phyloP scores from a whole-genome alignment of 2,113 vertebrate species.

The Pagrus major region DNA sequence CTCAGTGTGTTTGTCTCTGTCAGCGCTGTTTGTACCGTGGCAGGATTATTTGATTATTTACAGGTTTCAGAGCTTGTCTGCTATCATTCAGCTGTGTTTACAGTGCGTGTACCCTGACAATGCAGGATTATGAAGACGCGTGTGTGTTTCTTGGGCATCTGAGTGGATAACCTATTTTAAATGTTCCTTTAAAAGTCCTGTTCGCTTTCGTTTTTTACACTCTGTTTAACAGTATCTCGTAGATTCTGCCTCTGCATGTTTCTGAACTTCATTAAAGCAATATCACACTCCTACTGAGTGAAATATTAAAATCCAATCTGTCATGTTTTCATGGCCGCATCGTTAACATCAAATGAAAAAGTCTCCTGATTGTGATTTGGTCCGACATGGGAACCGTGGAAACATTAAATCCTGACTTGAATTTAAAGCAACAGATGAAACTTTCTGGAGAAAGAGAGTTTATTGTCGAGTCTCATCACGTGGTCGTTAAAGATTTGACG shows the following conservation, averaged over 20 bases:
- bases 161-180: slow-evolving; percentile 35
- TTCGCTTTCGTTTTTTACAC: slow-evolving; percentile 24
- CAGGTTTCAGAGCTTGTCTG: slow-evolving; percentile 54
- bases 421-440: no score
- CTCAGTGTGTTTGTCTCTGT: slow-evolving; percentile 38
- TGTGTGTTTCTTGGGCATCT: slow-evolving; percentile 3
- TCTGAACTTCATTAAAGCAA: slow-evolving; percentile 31
- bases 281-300: slow-evolving; percentile 30
- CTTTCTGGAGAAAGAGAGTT: no score
- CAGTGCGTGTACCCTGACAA: slow-evolving; percentile 18
- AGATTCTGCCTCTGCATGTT: slow-evolving; percentile 29
- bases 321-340: slow-evolving; percentile 16
- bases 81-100: slow-evolving; percentile 57
- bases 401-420: slow-evolving; percentile 12
- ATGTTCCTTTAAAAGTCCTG: slow-evolving; percentile 7
- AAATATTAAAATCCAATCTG: slow-evolving; percentile 36
- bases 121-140: slow-evolving; percentile 20
- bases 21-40: slow-evolving; percentile 42
- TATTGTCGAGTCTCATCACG: no score
- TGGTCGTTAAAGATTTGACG: no score
- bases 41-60: slow-evolving; percentile 66
- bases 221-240: slow-evolving; percentile 11
- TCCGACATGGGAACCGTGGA: slow-evolving; percentile 13
- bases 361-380: slow-evolving; percentile 31
- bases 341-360: slow-evolving; percentile 16